A percentile compares a stretch with the other conserved stretches of the same genome.
Evolutionary conservation across 2,113 vertebrate genomes (phyloP).

Genomic region (Myotis brandtii): DNA sequence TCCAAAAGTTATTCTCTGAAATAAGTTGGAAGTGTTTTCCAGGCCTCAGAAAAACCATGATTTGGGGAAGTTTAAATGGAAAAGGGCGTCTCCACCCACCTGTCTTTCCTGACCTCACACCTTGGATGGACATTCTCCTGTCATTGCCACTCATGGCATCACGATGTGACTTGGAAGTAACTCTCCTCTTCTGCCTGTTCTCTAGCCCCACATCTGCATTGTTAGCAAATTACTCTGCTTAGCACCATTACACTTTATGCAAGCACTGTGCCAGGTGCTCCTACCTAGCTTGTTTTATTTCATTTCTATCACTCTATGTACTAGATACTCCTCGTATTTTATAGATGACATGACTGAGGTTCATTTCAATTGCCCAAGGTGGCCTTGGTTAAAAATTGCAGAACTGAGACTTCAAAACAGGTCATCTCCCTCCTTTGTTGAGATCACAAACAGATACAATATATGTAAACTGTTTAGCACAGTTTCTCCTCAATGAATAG

Average conservation of each 20-base stretch:
- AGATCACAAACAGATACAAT: background rate
- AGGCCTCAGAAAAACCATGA: background rate
- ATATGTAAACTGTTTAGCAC: background rate
- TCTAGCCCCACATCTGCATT: background rate
- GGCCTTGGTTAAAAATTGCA: background rate
- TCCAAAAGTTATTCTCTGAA: constrained; percentile 9
- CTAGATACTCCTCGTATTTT: background rate
- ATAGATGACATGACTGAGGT: background rate
- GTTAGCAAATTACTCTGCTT: background rate
- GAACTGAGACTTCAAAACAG: background rate
- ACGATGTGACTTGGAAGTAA: background rate
- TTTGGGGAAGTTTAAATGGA: background rate
- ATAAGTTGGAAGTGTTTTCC: background rate
- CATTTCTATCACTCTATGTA: background rate
- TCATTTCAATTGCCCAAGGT: background rate
- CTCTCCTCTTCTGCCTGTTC: background rate
- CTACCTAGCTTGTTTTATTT: background rate
- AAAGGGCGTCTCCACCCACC: background rate
- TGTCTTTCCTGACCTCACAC: background rate
- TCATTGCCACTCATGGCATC: accelerated
- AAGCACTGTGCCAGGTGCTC: background rate
- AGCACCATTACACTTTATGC: background rate
- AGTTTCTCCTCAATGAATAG: background rate
- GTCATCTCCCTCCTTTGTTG: background rate
- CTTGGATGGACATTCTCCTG: accelerated